Evolutionary conservation across 2,888 invertebrate genomes (phyloP), one percentile per base, ranked within the genome.

Genomic region (Phyto melanocephala): DNA sequence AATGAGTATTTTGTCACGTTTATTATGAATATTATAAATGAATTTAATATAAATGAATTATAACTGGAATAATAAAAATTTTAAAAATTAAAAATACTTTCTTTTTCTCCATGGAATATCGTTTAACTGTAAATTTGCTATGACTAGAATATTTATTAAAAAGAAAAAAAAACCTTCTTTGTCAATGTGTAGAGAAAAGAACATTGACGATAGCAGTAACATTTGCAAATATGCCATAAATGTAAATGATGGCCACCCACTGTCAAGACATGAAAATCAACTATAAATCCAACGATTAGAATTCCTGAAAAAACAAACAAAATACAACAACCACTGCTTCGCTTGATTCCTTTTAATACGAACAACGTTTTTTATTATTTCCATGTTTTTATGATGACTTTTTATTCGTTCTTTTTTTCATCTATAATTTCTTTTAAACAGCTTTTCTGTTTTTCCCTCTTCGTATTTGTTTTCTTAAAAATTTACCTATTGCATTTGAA

Each of bases 241-340:
- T 70, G 60, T 74, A 58, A 65, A 52, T 45, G 56, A 68, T 52
- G 84, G 67, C 85, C 85, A 84, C 85, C 85, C 85, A 84, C 82
- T 63, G 84, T 37, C 56, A 67, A 68, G 67, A 79, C 76, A 76
- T 33, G 56, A 22, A 74, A 77, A 70, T 22, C 63, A 52, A 63
- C 63, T 78, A 54, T 33, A 68, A 65, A 63, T 35, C 52, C 42
- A 28, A 68, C n/a, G 40, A 52, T 58, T 17, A 17, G 28, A 56
- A 65, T 35, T 54, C 47, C 6, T 45, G 7, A 47, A 56, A 72
- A 70, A 28, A 1, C 37, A 56, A 54, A 65, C 20, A 68, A 72
- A 60, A 54, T 62, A 58, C 47, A 15, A 22, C 22, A 28, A 75
- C 33, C 45, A 20, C 10, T 17, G 24, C 8, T 20, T 56, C 33